Base-by-base conservation (phyloP, 2,797 vertebrate genomes). In the Oreonectes daqikongensis region DNA sequence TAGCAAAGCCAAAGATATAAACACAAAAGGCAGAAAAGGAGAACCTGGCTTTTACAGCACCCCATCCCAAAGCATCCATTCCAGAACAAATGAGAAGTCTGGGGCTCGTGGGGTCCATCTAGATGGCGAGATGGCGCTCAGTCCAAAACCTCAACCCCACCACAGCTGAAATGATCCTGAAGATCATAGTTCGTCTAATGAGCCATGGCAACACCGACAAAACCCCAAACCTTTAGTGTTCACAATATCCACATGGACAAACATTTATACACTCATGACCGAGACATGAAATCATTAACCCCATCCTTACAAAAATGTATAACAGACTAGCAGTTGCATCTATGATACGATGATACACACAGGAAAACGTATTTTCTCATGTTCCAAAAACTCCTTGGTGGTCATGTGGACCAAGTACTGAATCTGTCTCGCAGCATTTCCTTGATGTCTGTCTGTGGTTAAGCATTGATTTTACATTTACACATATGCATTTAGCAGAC, bases 21-120 rank as follows among this genome's bases (percentile, higher is more conserved):
- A 52, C 84, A 83, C 86, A 76, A 79, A 81, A 82, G 85, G 86
- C 84, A 87, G 84, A 6, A 11, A 60, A 83, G 75, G 79, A 73
- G n/a, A 85, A 52, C 38, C 70, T 78, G 17, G 74, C 78, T 80
- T 46, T 74, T 77, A 77, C 68, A 73, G 72, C 52, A 69, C 61
- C 81, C 12, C 44, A 24, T 73, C 61, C 79, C 71, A 78, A 63
- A 59, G 60, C 50, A 59, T 66, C 78, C 63, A 65, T 81, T 79
- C 74, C 76, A 70, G 74, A 85, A 77, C 22, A 69, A 52, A 77
- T 73, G 70, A 46, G n/a, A 77, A 66, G 42, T 30, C 46, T 63
- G 67, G 32, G 69, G 44, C 72, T 71, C 59, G 52, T 57, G 55
- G 80, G 67, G 68, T 72, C 60, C 11, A 15, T 60, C 72, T 44